Evolutionary conservation across 2,888 invertebrate genomes (phyloP).

Genomic region (Cephalotes varians): DNA sequence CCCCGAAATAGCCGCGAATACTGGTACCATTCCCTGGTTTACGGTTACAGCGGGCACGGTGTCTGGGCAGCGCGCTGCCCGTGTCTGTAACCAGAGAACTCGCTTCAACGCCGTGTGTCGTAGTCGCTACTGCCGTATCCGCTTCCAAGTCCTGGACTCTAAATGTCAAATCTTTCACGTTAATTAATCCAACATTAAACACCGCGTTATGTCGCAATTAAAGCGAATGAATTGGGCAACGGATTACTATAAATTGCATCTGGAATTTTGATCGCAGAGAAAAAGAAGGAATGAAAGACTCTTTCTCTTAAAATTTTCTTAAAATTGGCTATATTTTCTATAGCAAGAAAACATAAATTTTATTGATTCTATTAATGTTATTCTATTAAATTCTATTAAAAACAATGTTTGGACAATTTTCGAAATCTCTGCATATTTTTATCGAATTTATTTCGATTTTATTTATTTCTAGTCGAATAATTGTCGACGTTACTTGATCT

Average conservation of each 20-base stretch:
- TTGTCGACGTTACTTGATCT: not conserved
- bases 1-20: conserved; percentile 76
- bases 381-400: too few species aligned
- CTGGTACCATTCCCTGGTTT: conserved; percentile 75
- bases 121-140: conserved; percentile 60
- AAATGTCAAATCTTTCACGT: conserved; percentile 53
- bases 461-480: not conserved
- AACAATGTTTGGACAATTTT: not conserved
- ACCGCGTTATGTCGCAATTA: conserved; percentile 26
- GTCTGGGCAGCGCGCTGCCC: conserved; percentile 75
- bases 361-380: too few species aligned
- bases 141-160: conserved; percentile 70
- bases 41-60: conserved; percentile 77
- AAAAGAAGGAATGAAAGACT: not conserved
- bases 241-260: not conserved
- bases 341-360: not conserved
- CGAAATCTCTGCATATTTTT: not conserved
- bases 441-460: too few species aligned
- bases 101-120: conserved; percentile 69
- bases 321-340: not conserved
- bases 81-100: conserved; percentile 77
- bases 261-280: not conserved
- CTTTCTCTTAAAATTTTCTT: not conserved
- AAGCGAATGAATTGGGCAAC: not conserved
- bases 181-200: conserved; percentile 33